Conservation (phyloP, 2,797 vertebrate genomes). For the Leucoraja ocellata region DNA sequence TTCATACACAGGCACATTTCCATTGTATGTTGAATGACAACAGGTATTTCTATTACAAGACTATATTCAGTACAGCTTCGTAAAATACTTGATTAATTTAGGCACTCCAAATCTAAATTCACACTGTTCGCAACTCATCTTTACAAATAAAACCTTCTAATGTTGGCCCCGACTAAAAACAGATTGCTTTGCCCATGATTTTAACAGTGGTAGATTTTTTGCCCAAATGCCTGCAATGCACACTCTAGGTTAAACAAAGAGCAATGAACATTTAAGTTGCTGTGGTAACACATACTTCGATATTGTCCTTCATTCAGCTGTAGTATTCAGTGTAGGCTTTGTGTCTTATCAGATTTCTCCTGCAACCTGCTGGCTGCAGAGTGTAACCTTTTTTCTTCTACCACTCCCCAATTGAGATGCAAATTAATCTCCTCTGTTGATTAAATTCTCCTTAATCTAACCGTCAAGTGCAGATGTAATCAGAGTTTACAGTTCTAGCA, state of each 20-base stretch:
- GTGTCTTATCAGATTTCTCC: slow-evolving; percentile 77
- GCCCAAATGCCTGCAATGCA: slow-evolving; percentile 56
- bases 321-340: slow-evolving; percentile 71
- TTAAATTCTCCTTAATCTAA: slow-evolving; percentile 84
- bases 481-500: slow-evolving; percentile 69
- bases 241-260: slow-evolving; percentile 55
- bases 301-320: slow-evolving; percentile 65
- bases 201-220: slow-evolving; percentile 52
- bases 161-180: slow-evolving; percentile 9
- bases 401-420: slow-evolving; percentile 86
- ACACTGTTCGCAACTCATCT: not conserved
- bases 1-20: not conserved
- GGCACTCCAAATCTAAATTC: not conserved
- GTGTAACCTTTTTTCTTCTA: slow-evolving; percentile 61
- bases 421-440: slow-evolving; percentile 88
- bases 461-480: slow-evolving; percentile 91
- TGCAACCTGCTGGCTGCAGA: slow-evolving; percentile 65
- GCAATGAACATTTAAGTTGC: slow-evolving; percentile 65
- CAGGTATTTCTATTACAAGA: not conserved
- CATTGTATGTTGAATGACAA: not conserved
- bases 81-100: not conserved
- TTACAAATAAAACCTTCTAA: not conserved
- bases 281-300: slow-evolving; percentile 74
- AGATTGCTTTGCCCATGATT: not conserved
- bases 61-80: not conserved